A percentile compares a stretch with the other conserved stretches of the same genome.
phyloP scores from a whole-genome alignment of 1,140 invertebrate species.

The Stegodyphus dumicola region DNA sequence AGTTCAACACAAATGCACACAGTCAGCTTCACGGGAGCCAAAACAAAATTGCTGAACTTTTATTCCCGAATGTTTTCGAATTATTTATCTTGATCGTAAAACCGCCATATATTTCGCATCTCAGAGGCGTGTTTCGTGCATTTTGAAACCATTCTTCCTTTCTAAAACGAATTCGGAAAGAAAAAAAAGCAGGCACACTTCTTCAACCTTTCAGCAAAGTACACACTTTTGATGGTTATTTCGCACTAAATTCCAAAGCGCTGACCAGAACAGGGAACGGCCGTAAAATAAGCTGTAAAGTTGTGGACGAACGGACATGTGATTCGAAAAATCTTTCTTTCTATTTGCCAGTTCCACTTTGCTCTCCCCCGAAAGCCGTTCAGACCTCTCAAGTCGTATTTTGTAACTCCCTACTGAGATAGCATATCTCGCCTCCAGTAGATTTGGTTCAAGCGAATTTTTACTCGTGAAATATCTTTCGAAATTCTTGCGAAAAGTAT shows the following conservation, averaged over 20 bases:
- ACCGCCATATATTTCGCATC: constrained; percentile 29
- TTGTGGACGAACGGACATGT: neutral
- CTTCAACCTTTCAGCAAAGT: constrained; percentile 37
- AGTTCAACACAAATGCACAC: too few relatives aligned
- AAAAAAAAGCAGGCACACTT: too few relatives aligned
- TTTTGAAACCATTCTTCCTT: too few relatives aligned
- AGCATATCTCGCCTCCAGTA: neutral
- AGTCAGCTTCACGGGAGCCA: too few relatives aligned
- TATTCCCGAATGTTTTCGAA: constrained; percentile 8
- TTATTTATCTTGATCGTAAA: constrained; percentile 29
- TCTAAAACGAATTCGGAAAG: too few relatives aligned
- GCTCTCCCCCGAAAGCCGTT: too few relatives aligned
- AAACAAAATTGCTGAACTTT: constrained; percentile 3
- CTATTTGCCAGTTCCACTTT: neutral
- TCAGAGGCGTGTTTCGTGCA: too few relatives aligned
- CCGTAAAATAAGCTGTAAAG: constrained; percentile 45
- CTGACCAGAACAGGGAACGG: constrained; percentile 10
- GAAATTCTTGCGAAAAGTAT: too few relatives aligned
- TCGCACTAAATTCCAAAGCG: constrained; percentile 30
- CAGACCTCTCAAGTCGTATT: neutral
- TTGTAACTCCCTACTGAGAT: neutral
- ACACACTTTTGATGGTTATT: constrained; percentile 45
- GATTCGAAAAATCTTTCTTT: constrained; percentile 18
- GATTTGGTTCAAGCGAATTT: neutral
- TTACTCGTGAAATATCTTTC: neutral